These are phyloP conservation scores for Carpatolechia fugitivella DNA, from an alignment of 2,888 invertebrate genomes.

Conservation along the genomic window DNA sequence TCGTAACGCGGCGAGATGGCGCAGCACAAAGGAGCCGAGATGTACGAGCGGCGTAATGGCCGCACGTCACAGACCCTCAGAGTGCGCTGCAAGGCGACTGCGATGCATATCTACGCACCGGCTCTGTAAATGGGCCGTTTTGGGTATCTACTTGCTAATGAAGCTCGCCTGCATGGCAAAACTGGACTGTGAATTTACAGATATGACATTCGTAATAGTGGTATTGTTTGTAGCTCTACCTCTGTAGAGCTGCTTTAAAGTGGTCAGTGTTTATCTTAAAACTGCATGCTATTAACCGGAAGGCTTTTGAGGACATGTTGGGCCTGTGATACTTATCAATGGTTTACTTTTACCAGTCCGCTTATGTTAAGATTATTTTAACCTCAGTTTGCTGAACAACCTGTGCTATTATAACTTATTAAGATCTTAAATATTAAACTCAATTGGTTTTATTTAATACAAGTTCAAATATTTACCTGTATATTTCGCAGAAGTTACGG, in stretches of 20 bases:
- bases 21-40: slow-evolving; percentile 73
- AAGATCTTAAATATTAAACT: no score
- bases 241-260: slow-evolving; percentile 54
- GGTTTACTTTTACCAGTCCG: not conserved
- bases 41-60: slow-evolving; percentile 69
- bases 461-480: no score
- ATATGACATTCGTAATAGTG: slow-evolving; percentile 61
- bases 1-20: slow-evolving; percentile 69
- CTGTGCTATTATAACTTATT: no score
- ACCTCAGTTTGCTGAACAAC: not conserved
- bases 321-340: not conserved
- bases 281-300: slow-evolving; percentile 2
- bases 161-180: slow-evolving; percentile 62
- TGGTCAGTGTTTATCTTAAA: slow-evolving; percentile 5
- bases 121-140: slow-evolving; percentile 75
- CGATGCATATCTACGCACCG: slow-evolving; percentile 74
- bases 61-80: slow-evolving; percentile 65
- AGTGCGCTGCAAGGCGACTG: slow-evolving; percentile 54
- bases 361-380: not conserved
- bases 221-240: slow-evolving; percentile 52
- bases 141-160: slow-evolving; percentile 77
- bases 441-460: no score
- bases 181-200: slow-evolving; percentile 65
- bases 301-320: not conserved
- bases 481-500: no score